A percentile compares a stretch with the other conserved stretches of the same genome.
Conservation (phyloP, 2,113 vertebrate genomes). For the Collichthys lucidus region DNA sequence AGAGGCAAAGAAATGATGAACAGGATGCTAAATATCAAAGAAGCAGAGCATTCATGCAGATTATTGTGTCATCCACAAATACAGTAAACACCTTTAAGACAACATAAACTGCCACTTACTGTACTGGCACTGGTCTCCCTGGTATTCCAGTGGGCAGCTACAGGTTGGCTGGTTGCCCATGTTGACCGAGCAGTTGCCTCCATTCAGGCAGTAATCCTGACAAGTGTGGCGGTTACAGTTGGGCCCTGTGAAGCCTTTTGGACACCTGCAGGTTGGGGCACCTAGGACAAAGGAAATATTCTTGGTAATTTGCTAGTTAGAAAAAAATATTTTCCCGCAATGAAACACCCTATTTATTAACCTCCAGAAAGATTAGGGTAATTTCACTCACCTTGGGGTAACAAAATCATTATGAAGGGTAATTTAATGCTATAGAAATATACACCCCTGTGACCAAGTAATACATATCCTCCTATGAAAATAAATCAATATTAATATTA, state of each 20-base stretch:
- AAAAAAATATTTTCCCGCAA: neutral
- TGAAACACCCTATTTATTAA: neutral
- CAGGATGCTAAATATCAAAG: neutral
- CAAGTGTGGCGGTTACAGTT: constrained; percentile 91
- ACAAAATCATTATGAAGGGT: neutral
- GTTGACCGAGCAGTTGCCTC: constrained; percentile 92
- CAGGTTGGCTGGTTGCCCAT: constrained; percentile 95
- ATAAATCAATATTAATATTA: neutral
- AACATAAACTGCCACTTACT: constrained; percentile 85
- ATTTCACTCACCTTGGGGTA: neutral
- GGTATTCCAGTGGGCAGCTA: constrained; percentile 86
- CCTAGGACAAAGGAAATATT: constrained; percentile 77
- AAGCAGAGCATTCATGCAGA: neutral
- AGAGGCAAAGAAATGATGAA: neutral
- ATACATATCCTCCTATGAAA: neutral
- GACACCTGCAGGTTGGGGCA: constrained; percentile 94
- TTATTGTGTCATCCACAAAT: neutral
- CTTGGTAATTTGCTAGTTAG: neutral
- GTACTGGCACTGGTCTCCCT: constrained; percentile 95
- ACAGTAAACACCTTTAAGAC: neutral
- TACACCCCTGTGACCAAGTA: neutral
- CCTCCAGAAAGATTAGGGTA: neutral
- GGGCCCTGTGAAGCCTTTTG: constrained; percentile 93
- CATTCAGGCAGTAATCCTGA: constrained; percentile 89
- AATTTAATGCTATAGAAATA: neutral